phyloP scores from a whole-genome alignment of 2,888 invertebrate species.

The Hartigia nigra region DNA sequence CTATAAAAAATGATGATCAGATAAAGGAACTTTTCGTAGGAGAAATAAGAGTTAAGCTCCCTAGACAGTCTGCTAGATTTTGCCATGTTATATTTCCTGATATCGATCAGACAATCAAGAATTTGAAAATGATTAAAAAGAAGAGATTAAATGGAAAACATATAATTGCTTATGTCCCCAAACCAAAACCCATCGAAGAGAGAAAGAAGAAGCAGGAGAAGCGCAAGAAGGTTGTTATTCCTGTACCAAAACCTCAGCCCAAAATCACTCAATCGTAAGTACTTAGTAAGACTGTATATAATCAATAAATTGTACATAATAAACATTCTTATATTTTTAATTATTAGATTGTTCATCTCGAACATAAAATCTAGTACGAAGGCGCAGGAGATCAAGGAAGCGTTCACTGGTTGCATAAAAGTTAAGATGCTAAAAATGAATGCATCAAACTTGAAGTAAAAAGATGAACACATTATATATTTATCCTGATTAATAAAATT shows the following conservation, averaged over 20 bases:
- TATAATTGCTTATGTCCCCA: slow-evolving; percentile 34
- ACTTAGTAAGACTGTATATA: neutral
- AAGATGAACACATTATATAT: neutral
- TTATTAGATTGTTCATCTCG: slow-evolving; percentile 45
- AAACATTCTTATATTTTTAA: neutral
- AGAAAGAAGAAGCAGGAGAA: slow-evolving; percentile 21
- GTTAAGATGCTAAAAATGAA: slow-evolving; percentile 39
- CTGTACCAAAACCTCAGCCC: slow-evolving; percentile 30
- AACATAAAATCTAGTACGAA: slow-evolving; percentile 46
- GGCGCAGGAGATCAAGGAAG: slow-evolving; percentile 40
- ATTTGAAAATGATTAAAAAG: slow-evolving; percentile 38
- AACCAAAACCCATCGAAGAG: slow-evolving; percentile 15
- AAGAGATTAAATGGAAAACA: slow-evolving; percentile 41
- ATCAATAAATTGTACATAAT: neutral
- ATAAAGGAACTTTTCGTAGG: slow-evolving; percentile 47
- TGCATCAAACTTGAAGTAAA: slow-evolving; percentile 28
- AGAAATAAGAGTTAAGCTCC: slow-evolving; percentile 44
- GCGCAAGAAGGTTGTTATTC: slow-evolving; percentile 38
- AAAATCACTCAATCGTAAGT: slow-evolving; percentile 46
- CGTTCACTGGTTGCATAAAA: slow-evolving; percentile 42
- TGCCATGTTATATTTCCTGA: slow-evolving; percentile 51
- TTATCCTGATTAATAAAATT: slow-evolving; percentile 3
- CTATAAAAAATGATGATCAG: slow-evolving; percentile 44
- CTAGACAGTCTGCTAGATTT: slow-evolving; percentile 46
- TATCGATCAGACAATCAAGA: slow-evolving; percentile 45